Evolutionary conservation across 2,888 invertebrate species (phyloP), one percentile per base, ranked within the genome.

Genomic region (Chaitophorus viminalis): DNA sequence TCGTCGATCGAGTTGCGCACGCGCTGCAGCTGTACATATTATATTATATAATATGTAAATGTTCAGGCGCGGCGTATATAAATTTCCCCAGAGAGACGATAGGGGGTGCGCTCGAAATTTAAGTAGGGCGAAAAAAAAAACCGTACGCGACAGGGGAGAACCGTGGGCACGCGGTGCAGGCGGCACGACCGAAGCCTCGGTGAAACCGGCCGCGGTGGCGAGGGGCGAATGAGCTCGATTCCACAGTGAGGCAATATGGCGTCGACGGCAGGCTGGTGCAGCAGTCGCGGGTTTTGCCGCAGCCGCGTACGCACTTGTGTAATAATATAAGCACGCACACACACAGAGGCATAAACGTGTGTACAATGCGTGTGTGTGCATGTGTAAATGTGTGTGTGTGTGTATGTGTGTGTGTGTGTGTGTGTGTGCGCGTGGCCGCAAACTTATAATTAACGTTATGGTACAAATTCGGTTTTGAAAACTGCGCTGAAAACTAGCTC

Each of bases 361-460:
- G 46, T 14, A 14, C 14, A 46, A 46, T 14, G 14, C 17, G 65
- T 9, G 60, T 8, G 25, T 84, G 65, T 33, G 74, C 14, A 79
- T 74, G 74, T n/a, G n/a, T n/a, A n/a, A n/a, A n/a, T n/a, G n/a
- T n/a, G n/a, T n/a, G n/a, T n/a, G n/a, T n/a, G n/a, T n/a, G n/a
- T n/a, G n/a, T n/a, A n/a, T n/a, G 65, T 9, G 60, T 8, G 25
- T n/a, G n/a, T 54, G 54, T 54, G 54, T 9, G n/a, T n/a, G 70
- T 4, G 18, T 18, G 21, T 33, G 5, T 84, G 65, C 36, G 74
- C 14, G 86, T 74, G 74, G 87, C 87, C 87, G 65, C 87, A 87
- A 82, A 87, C 87, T 87, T 81, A 81, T 87, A 81, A 87, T 87
- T 87, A 87, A 87, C 87, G 87, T 87, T 81, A 75, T 87, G n/a